A percentile compares a stretch with the other conserved stretches of the same genome.
Conservation (phyloP, 2,113 vertebrate genomes). For the Aepyceros melampus region DNA sequence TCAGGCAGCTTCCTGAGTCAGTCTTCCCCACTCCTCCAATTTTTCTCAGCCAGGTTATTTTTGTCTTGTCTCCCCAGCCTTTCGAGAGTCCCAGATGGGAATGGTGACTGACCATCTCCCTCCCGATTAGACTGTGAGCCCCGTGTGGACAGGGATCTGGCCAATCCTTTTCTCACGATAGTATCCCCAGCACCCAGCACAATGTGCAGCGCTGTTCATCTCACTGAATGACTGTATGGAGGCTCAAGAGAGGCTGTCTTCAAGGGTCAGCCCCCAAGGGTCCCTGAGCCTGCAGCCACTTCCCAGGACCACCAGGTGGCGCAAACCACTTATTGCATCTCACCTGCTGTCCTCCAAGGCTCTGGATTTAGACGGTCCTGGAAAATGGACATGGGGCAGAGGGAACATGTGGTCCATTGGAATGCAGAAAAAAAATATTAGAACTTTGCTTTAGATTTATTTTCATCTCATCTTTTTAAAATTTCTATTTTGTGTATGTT, state of each 20-base stretch:
- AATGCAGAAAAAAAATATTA: constrained; percentile 49
- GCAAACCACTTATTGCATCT: background rate
- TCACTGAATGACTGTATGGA: background rate
- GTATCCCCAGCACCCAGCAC: background rate
- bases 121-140: constrained; percentile 19
- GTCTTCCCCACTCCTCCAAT: background rate
- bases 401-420: background rate
- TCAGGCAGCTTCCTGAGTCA: background rate
- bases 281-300: background rate
- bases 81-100: background rate
- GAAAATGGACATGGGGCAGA: background rate
- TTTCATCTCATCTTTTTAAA: constrained; percentile 68
- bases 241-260: background rate
- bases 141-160: background rate
- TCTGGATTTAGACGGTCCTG: background rate
- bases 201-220: background rate
- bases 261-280: background rate
- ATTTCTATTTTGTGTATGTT: constrained; percentile 72
- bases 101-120: background rate
- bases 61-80: background rate
- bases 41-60: background rate
- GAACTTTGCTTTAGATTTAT: constrained; percentile 73
- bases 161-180: background rate
- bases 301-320: constrained; percentile 6
- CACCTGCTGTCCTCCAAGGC: background rate